Percentiles rank a stretch among this genome's conserved stretches.
phyloP scores from a whole-genome alignment of 2,113 vertebrate species.

The Mus spicilegus region DNA sequence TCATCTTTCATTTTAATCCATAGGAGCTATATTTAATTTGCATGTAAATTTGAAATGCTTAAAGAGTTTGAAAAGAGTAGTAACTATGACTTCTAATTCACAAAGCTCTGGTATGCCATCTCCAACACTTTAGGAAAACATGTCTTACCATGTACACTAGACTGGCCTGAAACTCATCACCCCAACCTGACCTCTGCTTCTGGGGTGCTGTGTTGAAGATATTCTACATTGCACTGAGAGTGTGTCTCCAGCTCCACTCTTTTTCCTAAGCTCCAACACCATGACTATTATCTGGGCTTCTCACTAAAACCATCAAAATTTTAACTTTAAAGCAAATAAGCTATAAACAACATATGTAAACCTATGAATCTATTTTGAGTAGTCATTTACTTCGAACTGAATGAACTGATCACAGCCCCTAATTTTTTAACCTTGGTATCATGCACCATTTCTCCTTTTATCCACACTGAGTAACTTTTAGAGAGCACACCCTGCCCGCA shows the following conservation, averaged over 20 bases:
- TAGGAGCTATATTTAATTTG: background rate
- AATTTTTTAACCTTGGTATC: too few species aligned
- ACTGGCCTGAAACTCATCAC: too few species aligned
- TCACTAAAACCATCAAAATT: background rate
- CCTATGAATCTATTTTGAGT: background rate
- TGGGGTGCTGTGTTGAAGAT: background rate
- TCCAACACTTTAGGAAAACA: background rate
- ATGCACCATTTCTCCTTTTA: background rate
- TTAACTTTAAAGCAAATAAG: background rate
- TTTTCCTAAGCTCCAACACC: background rate
- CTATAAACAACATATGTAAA: background rate
- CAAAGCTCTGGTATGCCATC: too few species aligned
- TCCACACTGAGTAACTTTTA: background rate
- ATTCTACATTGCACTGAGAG: background rate
- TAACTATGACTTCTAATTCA: background rate
- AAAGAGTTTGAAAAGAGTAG: background rate
- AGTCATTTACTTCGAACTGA: background rate
- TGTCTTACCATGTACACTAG: background rate
- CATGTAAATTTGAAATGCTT: background rate
- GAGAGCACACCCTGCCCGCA: accelerated
- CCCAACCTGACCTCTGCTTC: background rate
- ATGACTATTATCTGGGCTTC: background rate
- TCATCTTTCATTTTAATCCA: background rate
- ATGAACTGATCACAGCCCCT: background rate
- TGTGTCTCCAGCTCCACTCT: background rate